Evolutionary conservation across 2,888 invertebrate species (phyloP).

Genomic region (Parnassius glacialis): DNA sequence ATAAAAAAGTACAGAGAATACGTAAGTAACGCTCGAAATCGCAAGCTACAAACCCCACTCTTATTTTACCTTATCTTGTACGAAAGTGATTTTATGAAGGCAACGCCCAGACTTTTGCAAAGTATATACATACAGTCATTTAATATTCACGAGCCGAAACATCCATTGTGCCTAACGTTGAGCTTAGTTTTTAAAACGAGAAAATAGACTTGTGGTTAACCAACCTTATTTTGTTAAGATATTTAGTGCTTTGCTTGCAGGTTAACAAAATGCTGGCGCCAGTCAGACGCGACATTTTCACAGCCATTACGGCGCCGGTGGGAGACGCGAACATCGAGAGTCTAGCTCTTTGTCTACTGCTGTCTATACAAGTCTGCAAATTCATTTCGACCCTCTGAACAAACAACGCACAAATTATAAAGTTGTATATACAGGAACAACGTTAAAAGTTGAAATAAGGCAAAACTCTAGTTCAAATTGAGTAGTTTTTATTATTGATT

Average conservation of each 20-base stretch:
- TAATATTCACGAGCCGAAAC: too few species aligned
- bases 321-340: constrained; percentile 44
- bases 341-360: constrained; percentile 34
- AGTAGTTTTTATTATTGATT: too few species aligned
- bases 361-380: constrained; percentile 18
- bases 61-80: constrained; percentile 9
- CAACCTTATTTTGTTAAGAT: constrained; percentile 2
- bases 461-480: too few species aligned
- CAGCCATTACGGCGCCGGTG: constrained; percentile 59
- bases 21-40: constrained; percentile 16
- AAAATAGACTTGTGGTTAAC: constrained; percentile 14
- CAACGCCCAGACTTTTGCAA: not conserved
- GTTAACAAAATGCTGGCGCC: constrained; percentile 50
- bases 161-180: not conserved
- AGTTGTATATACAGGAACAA: too few species aligned
- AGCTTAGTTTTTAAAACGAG: not conserved
- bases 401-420: not conserved
- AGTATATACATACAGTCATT: not conserved
- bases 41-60: constrained; percentile 8
- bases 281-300: constrained; percentile 48
- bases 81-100: constrained; percentile 3
- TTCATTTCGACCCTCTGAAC: constrained; percentile 13
- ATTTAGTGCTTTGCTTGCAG: constrained; percentile 30
- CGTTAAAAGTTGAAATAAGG: too few species aligned
- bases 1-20: constrained; percentile 27